Conservation (phyloP, 2,888 invertebrate species). For the Netelia inedita region DNA sequence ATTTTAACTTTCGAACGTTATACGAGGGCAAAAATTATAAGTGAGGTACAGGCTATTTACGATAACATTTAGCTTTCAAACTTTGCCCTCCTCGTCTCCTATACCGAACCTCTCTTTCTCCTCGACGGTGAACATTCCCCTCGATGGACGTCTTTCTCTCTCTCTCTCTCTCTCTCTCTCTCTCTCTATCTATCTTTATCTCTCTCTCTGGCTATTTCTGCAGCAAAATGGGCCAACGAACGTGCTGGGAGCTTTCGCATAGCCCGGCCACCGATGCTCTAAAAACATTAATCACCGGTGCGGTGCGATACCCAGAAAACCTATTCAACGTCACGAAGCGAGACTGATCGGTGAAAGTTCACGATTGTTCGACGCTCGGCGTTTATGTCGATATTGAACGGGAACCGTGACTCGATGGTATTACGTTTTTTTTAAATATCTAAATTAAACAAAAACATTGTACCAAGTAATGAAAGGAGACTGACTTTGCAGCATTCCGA, state of each 20-base stretch:
- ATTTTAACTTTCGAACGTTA: slow-evolving; percentile 30
- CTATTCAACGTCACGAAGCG: slow-evolving; percentile 15
- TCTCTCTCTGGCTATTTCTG: slow-evolving; percentile 3
- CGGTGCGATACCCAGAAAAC: slow-evolving; percentile 1
- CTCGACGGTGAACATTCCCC: background rate
- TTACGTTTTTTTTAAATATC: too few species aligned
- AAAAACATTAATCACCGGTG: slow-evolving; percentile 41
- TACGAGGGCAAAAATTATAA: slow-evolving; percentile 36
- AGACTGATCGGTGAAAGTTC: slow-evolving; percentile 50
- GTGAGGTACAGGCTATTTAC: background rate
- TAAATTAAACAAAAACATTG: too few species aligned
- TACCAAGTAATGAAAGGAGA: too few species aligned
- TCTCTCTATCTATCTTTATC: background rate
- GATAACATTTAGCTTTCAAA: slow-evolving; percentile 43
- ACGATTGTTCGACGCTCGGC: slow-evolving; percentile 41
- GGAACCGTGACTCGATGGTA: too few species aligned
- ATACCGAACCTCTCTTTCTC: background rate
- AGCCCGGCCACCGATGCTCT: background rate
- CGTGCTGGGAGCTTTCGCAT: background rate
- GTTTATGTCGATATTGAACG: background rate
- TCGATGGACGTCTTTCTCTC: background rate
- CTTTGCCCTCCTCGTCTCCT: slow-evolving; percentile 2
- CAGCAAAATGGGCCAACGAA: background rate
- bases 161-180: background rate
- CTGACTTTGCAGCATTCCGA: background rate